Percentiles rank a stretch among this genome's conserved stretches.
Evolutionary conservation across 2,113 vertebrate genomes (phyloP).

Genomic region (Psettodes erumei): DNA sequence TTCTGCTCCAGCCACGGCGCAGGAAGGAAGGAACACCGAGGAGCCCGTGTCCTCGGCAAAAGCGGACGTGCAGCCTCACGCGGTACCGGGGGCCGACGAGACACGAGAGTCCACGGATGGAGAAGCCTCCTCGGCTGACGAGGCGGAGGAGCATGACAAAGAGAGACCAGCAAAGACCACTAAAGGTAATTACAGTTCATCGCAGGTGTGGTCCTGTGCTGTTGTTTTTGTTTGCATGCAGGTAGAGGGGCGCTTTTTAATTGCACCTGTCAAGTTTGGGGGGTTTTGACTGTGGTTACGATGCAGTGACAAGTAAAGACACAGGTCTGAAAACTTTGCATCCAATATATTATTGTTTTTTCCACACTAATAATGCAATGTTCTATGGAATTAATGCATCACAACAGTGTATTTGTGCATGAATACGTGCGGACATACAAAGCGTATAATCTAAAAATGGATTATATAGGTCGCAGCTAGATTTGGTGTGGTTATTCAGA

Average conservation of each 20-base stretch:
- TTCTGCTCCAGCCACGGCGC: slow-evolving; percentile 81
- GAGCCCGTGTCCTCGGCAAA: slow-evolving; percentile 90
- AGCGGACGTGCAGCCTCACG: slow-evolving; percentile 84
- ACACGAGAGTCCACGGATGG: slow-evolving; percentile 89
- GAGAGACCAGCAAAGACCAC: slow-evolving; percentile 86
- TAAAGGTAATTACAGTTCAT: slow-evolving; percentile 89
- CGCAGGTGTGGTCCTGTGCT: slow-evolving; percentile 89
- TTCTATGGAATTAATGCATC: neutral
- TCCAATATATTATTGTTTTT: neutral
- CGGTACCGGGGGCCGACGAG: slow-evolving; percentile 85
- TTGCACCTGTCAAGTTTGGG: slow-evolving; percentile 57
- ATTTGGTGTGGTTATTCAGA: neutral
- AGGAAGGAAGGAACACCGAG: slow-evolving; percentile 85
- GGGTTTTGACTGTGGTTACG: slow-evolving; percentile 1
- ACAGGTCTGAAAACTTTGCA: neutral
- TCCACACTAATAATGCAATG: neutral
- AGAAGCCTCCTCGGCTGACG: slow-evolving; percentile 92
- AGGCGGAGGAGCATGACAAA: slow-evolving; percentile 89
- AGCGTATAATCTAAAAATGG: slow-evolving; percentile 8
- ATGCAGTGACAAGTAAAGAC: slow-evolving; percentile 13
- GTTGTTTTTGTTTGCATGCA: slow-evolving; percentile 88
- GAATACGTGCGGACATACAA: neutral
- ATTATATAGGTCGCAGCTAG: neutral
- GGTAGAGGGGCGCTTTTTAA: slow-evolving; percentile 81
- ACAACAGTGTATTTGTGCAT: neutral